These are phyloP conservation scores for Pyrrhia umbra DNA, from an alignment of 2,888 invertebrate species.

Conservation along the genomic window DNA sequence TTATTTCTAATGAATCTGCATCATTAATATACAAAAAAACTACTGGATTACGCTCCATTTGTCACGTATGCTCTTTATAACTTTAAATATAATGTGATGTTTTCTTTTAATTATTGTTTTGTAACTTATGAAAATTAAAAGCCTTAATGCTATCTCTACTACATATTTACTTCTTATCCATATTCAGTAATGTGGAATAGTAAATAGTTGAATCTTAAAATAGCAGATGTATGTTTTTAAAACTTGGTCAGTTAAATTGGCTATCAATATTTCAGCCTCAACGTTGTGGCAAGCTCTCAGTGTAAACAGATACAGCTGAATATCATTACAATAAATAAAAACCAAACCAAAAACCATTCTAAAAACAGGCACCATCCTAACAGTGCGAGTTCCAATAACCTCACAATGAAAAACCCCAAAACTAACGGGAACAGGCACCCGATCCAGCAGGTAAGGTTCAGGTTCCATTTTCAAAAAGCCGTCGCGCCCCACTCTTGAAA, in stretches of 20 bases:
- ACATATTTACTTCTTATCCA: too few species aligned
- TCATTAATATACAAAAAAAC: conserved; percentile 3
- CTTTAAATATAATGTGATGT: neutral
- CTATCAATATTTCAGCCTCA: too few species aligned
- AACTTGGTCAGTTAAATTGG: too few species aligned
- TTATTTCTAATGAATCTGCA: conserved; percentile 1
- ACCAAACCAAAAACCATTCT: conserved; percentile 1
- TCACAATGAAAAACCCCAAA: conserved; percentile 48
- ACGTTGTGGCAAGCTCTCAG: too few species aligned
- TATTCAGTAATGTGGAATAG: too few species aligned
- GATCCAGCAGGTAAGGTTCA: conserved; percentile 59
- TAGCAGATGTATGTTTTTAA: too few species aligned
- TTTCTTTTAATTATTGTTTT: neutral
- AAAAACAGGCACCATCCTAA: conserved; percentile 7
- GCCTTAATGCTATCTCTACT: too few species aligned
- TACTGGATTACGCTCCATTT: neutral
- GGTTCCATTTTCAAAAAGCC: conserved; percentile 71
- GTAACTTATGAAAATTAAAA: too few species aligned
- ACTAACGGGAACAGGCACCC: conserved; percentile 56
- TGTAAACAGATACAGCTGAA: neutral
- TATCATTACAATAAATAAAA: conserved; percentile 1
- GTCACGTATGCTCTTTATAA: neutral
- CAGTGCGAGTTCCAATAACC: conserved; percentile 35
- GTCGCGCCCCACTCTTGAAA: conserved; percentile 80
- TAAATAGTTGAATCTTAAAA: too few species aligned